Conservation (phyloP, 2,797 vertebrate species). For the Ctenopoma kingsleyae region DNA sequence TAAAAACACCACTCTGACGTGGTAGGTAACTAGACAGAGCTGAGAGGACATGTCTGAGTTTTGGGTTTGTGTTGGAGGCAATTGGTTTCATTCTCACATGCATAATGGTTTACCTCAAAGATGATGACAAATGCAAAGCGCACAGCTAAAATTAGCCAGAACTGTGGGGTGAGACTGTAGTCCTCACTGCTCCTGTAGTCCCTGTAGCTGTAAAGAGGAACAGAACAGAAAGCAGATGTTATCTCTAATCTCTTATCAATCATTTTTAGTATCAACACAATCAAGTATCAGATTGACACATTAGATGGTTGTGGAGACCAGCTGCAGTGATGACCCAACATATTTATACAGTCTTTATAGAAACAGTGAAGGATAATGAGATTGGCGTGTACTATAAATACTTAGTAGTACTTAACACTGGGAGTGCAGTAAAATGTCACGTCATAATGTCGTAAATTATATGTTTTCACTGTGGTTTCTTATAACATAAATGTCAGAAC, state of each 20-base stretch:
- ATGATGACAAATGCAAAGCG: slow-evolving; percentile 93
- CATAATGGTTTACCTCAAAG: slow-evolving; percentile 88
- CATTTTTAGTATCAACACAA: slow-evolving; percentile 4
- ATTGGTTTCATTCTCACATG: not conserved
- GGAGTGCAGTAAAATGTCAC: not conserved
- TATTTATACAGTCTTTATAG: not conserved
- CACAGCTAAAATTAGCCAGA: slow-evolving; percentile 93
- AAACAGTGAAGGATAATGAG: not conserved
- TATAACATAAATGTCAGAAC: not conserved
- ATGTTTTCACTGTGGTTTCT: slow-evolving; percentile 13
- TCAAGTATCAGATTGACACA: too few species aligned
- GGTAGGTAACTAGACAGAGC: not conserved
- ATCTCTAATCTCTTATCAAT: not conserved
- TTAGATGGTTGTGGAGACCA: not conserved
- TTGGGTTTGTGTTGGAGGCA: not conserved
- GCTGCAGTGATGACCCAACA: not conserved
- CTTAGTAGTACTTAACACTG: slow-evolving; percentile 4
- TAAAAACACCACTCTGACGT: not conserved
- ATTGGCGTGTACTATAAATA: not conserved
- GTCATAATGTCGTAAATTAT: not conserved
- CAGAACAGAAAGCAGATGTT: slow-evolving; percentile 2
- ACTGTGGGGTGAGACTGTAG: slow-evolving; percentile 87
- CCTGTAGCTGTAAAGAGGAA: slow-evolving; percentile 86
- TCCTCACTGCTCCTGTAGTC: slow-evolving; percentile 88
- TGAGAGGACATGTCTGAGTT: not conserved